Evolutionary conservation across 2,113 vertebrate genomes (phyloP), one percentile per base, ranked within the genome.

Genomic region (Rhegmatorhina hoffmannsi): DNA sequence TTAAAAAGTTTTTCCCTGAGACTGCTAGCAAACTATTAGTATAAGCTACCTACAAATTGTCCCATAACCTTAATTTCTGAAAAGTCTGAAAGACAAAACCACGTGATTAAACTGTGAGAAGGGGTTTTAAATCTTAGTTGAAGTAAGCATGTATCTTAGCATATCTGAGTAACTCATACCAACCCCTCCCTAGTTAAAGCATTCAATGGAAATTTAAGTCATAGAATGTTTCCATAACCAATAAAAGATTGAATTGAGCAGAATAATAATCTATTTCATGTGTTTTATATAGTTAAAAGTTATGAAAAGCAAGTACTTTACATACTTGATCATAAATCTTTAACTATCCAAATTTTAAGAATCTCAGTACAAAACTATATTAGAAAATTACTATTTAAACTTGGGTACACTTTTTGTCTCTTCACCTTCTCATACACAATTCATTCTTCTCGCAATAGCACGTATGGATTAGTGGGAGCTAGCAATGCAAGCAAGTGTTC

Each of bases 251-350:
- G 3, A 43, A 34, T 36, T 31, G 3, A 67, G 12, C 6, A 23
- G 24, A 60, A 88, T 75, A 2, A 20, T 38, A 72, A 64, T 38
- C 25, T 75, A 8, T 28, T 20, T 7, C 21, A n/a, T 0, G 0
- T 16, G 13, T 25, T 63, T 88, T 25, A 47, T 19, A 46, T 2
- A 52, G n/a, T 14, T 47, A 44, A 28, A 60, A 64, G 52, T 11
- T 64, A 59, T 28, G 17, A 69, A 92, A 73, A 79, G 11, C 13
- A 68, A 67, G 18, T 72, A 68, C 60, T 63, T 78, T 18, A 60
- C 3, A 31, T 47, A 43, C 55, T 56, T 64, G 23, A 67, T 29
- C 20, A 72, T 25, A 75, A 63, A 50, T 52, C 13, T 82, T 85
- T 44, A 66, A 44, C 2, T 7, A 31, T 8, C 1, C 33, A 63